A percentile compares a stretch with the other conserved stretches of the same genome.
These are phyloP conservation scores for Antrozous pallidus DNA, from an alignment of 2,797 vertebrate species.

Conservation along the genomic window DNA sequence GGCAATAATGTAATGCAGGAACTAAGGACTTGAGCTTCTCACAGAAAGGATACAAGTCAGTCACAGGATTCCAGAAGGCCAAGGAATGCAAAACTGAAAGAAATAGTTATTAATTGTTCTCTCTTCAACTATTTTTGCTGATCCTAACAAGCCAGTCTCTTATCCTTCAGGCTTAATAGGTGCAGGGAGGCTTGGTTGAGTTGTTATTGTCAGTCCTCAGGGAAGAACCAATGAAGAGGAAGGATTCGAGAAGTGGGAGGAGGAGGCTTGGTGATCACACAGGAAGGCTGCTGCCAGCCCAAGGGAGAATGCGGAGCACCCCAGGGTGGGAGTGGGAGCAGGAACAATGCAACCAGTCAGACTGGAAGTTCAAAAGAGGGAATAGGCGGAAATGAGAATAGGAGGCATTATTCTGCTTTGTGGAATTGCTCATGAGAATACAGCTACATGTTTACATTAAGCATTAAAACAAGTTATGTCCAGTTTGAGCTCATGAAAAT, in stretches of 20 bases:
- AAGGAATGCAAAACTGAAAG: slow-evolving; percentile 28
- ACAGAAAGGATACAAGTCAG: background rate
- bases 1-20: background rate
- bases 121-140: slow-evolving; percentile 59
- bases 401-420: slow-evolving; percentile 55
- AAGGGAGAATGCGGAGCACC: background rate
- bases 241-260: slow-evolving; percentile 27
- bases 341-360: slow-evolving; percentile 60
- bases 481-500: slow-evolving; percentile 59
- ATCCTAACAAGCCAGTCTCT: slow-evolving; percentile 50
- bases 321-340: background rate
- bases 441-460: slow-evolving; percentile 62
- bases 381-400: slow-evolving; percentile 45
- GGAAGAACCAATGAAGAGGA: slow-evolving; percentile 50
- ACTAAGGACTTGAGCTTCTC: background rate
- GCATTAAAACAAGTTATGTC: slow-evolving; percentile 64
- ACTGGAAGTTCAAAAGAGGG: slow-evolving; percentile 26
- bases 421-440: slow-evolving; percentile 62
- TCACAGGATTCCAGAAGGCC: slow-evolving; percentile 16
- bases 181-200: background rate
- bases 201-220: slow-evolving; percentile 40
- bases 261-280: background rate
- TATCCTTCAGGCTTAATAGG: background rate
- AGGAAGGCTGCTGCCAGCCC: background rate
- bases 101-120: slow-evolving; percentile 46